Evolutionary conservation across 1,140 invertebrate genomes (phyloP), one percentile per base, ranked within the genome.

Genomic region (Drosophila athabasca): DNA sequence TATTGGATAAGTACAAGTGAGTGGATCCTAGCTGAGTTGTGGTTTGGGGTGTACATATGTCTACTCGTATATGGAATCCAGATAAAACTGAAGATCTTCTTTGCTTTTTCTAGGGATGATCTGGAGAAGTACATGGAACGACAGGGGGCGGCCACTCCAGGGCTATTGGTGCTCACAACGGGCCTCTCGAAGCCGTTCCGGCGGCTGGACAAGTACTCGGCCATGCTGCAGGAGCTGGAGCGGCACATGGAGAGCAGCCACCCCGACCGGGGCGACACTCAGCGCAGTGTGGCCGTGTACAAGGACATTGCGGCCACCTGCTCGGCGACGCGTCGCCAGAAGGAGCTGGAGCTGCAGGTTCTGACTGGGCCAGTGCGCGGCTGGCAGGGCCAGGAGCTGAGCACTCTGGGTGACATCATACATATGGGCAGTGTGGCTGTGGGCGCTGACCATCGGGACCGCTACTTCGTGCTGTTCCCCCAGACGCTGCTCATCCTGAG

Each of bases 281-380:
- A 99, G 91, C 93, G 98, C 68, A 98, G 98, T 46, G 96, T 98
- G 77, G 95, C 95, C 71, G 96, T 99, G 26, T 99, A 98, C 92
- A 97, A 98, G 91, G 97, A 99, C 84, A 96, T 99, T 83, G 95
- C 97, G 65, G 95, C 96, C 90, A 94, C 94, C 41, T 99, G 97
- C 92, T 94, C 95, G 57, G 94, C 95, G 26, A 94, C 96, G 22
- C 93, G 98, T 51, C 95, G 98, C n/a, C 97, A 99, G 90, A 98
- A 98, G 92, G 98, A 99, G 93, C 93, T 99, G 82, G 98, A 99
- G 78, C 92, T 99, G 45, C 98, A 99, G 93, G 97, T 99, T 43
- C 93, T 99, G 69, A 97, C 95, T 1, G 97, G 97, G 5, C 96
- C 96, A 22, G 96, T 99, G n/a, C 94, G 96, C 70, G 97, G 96